Base-by-base conservation (phyloP, 1,140 invertebrate species). In the Drosophila lowei region DNA sequence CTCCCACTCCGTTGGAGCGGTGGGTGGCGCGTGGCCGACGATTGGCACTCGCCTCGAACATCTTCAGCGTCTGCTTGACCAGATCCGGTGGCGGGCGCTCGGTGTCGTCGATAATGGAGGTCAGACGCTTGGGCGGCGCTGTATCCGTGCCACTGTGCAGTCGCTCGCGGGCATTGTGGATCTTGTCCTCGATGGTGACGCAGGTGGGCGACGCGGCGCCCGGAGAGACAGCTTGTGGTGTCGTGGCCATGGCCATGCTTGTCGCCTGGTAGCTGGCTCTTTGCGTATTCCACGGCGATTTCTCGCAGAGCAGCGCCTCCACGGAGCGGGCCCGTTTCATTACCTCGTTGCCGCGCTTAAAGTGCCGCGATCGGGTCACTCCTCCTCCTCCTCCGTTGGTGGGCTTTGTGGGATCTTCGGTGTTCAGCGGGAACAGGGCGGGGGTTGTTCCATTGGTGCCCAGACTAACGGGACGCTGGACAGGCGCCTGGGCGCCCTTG, bases 71-170 rank as follows among this genome's bases (percentile, higher is more conserved):
- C 47, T 96, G 95, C 80, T 96, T 96, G 42, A 97, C 96, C 48
- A 97, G 93, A 93, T 97, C 96, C 1, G 95, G 95, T 2, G 96
- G 96, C 2, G 97, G 97, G 16, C 97, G 93, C 72, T 97, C 96
- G 0, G 94, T 95, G 44, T 96, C 95, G 61, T 94, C 94, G 57
- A 96, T 92, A n/a, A 96, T 91, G 2, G 95, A 95, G 52, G 93
- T 92, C 18, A 95, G 92, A 16, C 95, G 92, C 67, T 94, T 94
- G 11, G 95, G 95, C 16, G 92, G 92, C 30, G 77, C 71, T 7
- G 78, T 44, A 54, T 91, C 88, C 9, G 79, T 90, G 28, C 84
- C 89, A 46, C 74, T 80, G 63, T 78, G 89, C 57, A 89, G 91
- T 70, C 67, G 91, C 74, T 85, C 83, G 49, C 74, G 78, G 72